phyloP scores from a whole-genome alignment of 1,140 invertebrate species.

The Cherax quadricarinatus region DNA sequence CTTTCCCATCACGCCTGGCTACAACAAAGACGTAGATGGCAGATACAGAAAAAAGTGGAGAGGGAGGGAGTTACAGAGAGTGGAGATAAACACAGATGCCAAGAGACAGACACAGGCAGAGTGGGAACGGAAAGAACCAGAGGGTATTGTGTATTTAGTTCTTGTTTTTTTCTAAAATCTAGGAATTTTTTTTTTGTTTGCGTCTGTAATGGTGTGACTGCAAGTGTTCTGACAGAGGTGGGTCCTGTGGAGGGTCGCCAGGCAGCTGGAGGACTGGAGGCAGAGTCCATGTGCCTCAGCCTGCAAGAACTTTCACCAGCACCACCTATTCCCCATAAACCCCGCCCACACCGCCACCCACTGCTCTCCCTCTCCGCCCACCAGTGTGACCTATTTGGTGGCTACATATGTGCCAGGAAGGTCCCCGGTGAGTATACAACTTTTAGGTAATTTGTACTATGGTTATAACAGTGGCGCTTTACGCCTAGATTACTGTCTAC shows the following conservation, averaged over 20 bases:
- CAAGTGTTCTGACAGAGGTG: not conserved
- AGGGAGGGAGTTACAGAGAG: not conserved
- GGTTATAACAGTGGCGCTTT: too few relatives aligned
- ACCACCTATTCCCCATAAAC: not conserved
- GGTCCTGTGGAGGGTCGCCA: not conserved
- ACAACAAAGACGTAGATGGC: too few relatives aligned
- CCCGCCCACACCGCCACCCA: not conserved
- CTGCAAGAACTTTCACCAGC: conserved; percentile 22
- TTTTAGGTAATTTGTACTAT: too few relatives aligned
- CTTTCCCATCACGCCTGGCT: too few relatives aligned
- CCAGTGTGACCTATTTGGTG: conserved; percentile 47
- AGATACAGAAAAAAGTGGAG: not conserved
- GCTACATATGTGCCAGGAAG: conserved; percentile 38
- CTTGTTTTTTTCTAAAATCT: too few relatives aligned
- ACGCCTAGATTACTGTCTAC: too few relatives aligned
- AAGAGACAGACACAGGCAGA: not conserved
- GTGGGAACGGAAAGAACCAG: too few relatives aligned
- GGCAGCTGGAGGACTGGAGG: not conserved
- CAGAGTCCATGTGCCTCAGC: conserved; percentile 18
- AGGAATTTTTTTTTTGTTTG: too few relatives aligned
- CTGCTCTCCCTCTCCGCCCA: conserved; percentile 32
- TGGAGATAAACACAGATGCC: too few relatives aligned
- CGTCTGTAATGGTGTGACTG: too few relatives aligned
- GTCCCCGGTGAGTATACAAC: conserved; percentile 14
- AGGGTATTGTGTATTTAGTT: too few relatives aligned